Conservation (phyloP, 1,140 invertebrate genomes). For the Drosophila teissieri region DNA sequence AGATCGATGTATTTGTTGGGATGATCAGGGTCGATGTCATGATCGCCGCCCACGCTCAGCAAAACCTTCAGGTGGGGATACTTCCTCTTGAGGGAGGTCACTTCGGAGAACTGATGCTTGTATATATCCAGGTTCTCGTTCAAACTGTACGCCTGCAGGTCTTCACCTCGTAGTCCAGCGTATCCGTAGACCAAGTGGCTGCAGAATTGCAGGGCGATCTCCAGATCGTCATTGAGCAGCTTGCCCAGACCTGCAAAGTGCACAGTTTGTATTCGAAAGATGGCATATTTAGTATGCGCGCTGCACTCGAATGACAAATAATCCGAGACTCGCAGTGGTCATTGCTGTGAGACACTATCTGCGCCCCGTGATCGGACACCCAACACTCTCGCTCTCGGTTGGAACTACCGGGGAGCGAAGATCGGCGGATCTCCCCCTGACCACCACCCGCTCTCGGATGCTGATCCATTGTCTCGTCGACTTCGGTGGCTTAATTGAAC, state of each 20-base stretch:
- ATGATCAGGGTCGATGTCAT: constrained; percentile 86
- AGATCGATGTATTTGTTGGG: constrained; percentile 79
- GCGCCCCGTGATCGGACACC: constrained; percentile 10
- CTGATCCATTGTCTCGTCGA: constrained; percentile 55
- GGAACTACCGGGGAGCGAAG: constrained; percentile 7
- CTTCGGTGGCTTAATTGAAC: constrained; percentile 67
- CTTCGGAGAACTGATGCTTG: constrained; percentile 89
- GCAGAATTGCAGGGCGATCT: constrained; percentile 90
- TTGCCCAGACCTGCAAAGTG: constrained; percentile 89
- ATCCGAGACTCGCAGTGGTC: constrained; percentile 13
- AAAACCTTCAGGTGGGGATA: constrained; percentile 90
- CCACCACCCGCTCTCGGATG: constrained; percentile 17
- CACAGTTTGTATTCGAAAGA: background rate
- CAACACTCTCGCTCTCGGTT: constrained; percentile 13
- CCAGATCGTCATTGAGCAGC: constrained; percentile 90
- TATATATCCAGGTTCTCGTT: constrained; percentile 90
- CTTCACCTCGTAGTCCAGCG: constrained; percentile 90
- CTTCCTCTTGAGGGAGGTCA: constrained; percentile 89
- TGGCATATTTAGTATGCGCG: constrained; percentile 6
- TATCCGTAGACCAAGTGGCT: constrained; percentile 95
- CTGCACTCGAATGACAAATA: constrained; percentile 40
- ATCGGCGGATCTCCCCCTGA: constrained; percentile 1
- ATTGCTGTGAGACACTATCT: constrained; percentile 8
- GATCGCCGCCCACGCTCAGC: constrained; percentile 90
- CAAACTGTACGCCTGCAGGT: constrained; percentile 88